Conservation (phyloP, 2,113 vertebrate genomes). For the Pygoscelis antarcticus region DNA sequence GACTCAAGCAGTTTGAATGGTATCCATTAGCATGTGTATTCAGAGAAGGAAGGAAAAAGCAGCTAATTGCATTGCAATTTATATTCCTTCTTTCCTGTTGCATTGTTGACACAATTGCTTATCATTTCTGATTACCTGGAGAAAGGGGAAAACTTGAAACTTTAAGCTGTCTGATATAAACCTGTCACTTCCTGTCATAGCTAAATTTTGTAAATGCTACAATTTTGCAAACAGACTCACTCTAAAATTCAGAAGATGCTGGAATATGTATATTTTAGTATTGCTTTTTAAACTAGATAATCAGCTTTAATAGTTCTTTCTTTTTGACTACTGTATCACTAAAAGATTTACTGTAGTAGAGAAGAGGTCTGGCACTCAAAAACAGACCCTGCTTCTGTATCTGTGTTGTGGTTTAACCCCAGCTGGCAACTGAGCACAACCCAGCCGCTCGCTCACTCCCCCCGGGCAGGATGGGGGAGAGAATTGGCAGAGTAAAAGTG, state of each 20-base stretch:
- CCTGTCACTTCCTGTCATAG: neutral
- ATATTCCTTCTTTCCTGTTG: conserved; percentile 14
- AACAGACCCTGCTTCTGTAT: neutral
- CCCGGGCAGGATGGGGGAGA: too few species aligned
- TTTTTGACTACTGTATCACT: neutral
- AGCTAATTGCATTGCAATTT: conserved; percentile 66
- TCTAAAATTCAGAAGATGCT: neutral
- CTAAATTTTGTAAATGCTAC: conserved; percentile 46
- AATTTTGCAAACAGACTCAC: neutral
- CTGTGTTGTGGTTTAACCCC: too few species aligned
- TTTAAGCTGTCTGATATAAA: conserved; percentile 53
- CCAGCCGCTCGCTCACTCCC: too few species aligned
- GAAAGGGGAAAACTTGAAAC: conserved; percentile 5
- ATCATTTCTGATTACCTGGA: conserved; percentile 59
- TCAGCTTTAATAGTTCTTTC: neutral
- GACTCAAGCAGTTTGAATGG: conserved; percentile 5
- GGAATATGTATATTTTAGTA: neutral
- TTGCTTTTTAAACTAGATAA: neutral
- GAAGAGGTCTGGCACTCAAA: neutral
- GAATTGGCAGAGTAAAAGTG: too few species aligned
- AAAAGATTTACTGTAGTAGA: neutral
- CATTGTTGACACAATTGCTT: conserved; percentile 51
- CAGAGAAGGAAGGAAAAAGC: conserved; percentile 7
- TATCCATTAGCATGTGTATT: conserved; percentile 41
- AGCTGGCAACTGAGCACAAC: too few species aligned